A percentile compares a stretch with the other conserved stretches of the same genome.
phyloP scores from a whole-genome alignment of 2,888 invertebrate genomes.

The Spodoptera picta region DNA sequence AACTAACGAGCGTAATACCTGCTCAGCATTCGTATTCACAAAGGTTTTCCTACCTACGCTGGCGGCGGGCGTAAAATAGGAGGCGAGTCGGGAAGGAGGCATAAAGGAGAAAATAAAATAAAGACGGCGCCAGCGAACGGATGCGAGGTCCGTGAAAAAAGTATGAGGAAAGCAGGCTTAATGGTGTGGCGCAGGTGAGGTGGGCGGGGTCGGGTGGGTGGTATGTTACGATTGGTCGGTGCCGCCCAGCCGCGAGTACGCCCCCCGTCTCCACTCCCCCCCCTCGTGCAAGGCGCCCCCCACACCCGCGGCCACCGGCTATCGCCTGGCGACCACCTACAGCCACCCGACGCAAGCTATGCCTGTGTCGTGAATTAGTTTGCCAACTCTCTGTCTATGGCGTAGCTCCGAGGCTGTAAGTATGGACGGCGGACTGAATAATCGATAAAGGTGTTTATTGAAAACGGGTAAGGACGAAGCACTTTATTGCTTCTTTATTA shows the following conservation, averaged over 20 bases:
- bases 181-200: slow-evolving; percentile 88
- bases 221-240: slow-evolving; percentile 84
- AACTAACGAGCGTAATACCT: slow-evolving; percentile 87
- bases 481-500: slow-evolving; percentile 88
- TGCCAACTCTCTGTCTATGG: slow-evolving; percentile 89
- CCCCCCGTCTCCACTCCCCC: slow-evolving; percentile 70
- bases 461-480: slow-evolving; percentile 87
- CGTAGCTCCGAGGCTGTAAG: slow-evolving; percentile 86
- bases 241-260: slow-evolving; percentile 85
- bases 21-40: slow-evolving; percentile 88
- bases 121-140: slow-evolving; percentile 87
- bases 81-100: slow-evolving; percentile 86
- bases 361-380: slow-evolving; percentile 89
- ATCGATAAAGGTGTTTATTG: slow-evolving; percentile 89
- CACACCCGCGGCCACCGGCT: slow-evolving; percentile 82
- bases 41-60: slow-evolving; percentile 87
- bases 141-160: slow-evolving; percentile 88
- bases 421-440: slow-evolving; percentile 88
- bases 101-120: slow-evolving; percentile 88
- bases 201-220: slow-evolving; percentile 85
- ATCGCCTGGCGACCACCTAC: slow-evolving; percentile 84
- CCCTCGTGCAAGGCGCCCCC: slow-evolving; percentile 56
- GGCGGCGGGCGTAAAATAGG: slow-evolving; percentile 86
- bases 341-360: slow-evolving; percentile 85
- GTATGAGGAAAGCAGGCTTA: slow-evolving; percentile 85